phyloP scores from a whole-genome alignment of 2,797 vertebrate species.

The Rhinatrema bivittatum region DNA sequence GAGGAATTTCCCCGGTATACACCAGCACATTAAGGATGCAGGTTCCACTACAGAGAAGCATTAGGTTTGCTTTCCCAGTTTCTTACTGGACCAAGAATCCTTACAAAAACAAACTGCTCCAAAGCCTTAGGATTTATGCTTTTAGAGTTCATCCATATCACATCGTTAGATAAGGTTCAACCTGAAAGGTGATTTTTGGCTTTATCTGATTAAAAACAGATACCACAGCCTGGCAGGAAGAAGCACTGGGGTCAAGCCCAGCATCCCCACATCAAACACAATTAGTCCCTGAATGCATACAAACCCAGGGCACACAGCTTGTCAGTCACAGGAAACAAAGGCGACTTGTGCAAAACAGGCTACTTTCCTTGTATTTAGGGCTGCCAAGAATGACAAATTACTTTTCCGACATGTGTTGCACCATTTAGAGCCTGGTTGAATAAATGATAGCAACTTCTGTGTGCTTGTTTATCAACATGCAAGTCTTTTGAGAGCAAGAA shows the following conservation, averaged over 20 bases:
- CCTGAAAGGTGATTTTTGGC: slow-evolving; percentile 52
- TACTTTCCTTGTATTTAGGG: background rate
- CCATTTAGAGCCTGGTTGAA: background rate
- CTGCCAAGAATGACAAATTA: background rate
- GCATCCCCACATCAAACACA: slow-evolving; percentile 17
- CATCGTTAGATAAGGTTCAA: slow-evolving; percentile 50
- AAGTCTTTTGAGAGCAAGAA: too few species aligned
- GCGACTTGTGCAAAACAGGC: background rate
- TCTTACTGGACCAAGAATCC: too few species aligned
- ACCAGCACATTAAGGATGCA: too few species aligned
- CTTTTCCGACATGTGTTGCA: background rate
- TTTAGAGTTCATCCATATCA: slow-evolving; percentile 38
- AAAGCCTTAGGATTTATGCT: slow-evolving; percentile 40
- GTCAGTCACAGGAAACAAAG: background rate
- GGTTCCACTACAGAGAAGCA: too few species aligned
- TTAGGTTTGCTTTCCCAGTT: too few species aligned
- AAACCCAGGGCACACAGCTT: background rate
- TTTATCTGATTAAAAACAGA: slow-evolving; percentile 37
- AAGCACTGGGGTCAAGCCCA: slow-evolving; percentile 14
- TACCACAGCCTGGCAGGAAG: slow-evolving; percentile 25
- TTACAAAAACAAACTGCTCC: slow-evolving; percentile 30
- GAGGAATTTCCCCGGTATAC: too few species aligned
- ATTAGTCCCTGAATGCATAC: slow-evolving; percentile 5
- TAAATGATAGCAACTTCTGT: background rate
- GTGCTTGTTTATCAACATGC: background rate